Conservation (phyloP, 2,797 vertebrate genomes). For the Sebastes kiyomatsui region DNA sequence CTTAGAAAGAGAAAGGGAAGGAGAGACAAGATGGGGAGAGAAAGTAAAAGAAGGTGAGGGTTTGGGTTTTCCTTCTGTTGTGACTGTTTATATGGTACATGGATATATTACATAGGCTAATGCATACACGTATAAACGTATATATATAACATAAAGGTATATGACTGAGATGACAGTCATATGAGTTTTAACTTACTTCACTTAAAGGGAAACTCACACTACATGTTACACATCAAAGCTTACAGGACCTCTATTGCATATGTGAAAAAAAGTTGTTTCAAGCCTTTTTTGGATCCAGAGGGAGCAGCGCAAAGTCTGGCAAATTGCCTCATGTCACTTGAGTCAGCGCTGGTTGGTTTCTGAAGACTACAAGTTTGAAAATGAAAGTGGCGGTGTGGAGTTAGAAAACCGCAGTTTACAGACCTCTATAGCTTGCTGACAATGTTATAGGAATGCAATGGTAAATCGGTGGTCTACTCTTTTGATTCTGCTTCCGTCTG, state of each 20-base stretch:
- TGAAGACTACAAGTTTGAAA: neutral
- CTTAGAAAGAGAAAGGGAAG: neutral
- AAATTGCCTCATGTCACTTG: neutral
- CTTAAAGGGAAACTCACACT: neutral
- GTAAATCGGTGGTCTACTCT: neutral
- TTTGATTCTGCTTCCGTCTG: neutral
- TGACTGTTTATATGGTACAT: neutral
- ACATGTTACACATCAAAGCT: too few relatives aligned
- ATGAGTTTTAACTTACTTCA: neutral
- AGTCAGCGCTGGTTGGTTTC: neutral
- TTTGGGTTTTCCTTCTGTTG: neutral
- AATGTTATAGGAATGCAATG: too few relatives aligned
- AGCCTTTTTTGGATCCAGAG: too few relatives aligned
- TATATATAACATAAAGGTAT: neutral
- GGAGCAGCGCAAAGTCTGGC: too few relatives aligned
- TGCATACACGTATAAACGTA: neutral
- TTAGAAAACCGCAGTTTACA: neutral
- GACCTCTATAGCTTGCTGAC: neutral
- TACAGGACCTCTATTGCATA: too few relatives aligned
- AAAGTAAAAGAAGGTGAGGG: neutral
- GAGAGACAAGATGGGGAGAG: neutral
- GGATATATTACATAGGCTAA: neutral
- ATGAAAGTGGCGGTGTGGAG: too few relatives aligned
- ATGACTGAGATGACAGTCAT: neutral
- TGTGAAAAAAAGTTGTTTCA: too few relatives aligned